Evolutionary conservation across 1,140 invertebrate genomes (phyloP), one percentile per base, ranked within the genome.

Genomic region (Chrysopa pallens): DNA sequence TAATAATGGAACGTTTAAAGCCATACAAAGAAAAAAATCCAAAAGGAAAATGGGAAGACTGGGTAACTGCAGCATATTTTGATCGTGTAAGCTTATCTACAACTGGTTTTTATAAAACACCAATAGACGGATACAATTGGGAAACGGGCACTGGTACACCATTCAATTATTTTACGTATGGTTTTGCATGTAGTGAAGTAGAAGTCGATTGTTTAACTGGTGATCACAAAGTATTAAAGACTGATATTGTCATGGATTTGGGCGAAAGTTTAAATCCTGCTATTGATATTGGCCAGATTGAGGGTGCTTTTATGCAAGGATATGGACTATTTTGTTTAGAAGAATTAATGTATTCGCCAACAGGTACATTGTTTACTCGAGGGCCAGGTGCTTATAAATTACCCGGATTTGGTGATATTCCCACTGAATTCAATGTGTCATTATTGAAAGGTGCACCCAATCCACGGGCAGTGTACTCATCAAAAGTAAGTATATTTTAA

Each of bases 191-290:
- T 51, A 74, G 78, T 1, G 81, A 84, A 61, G 86, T 91, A 8
- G 84, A 90, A 72, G 75, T 90, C 39, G 87, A 92, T 61, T 87
- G 83, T 53, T 64, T 92, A 1, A 90, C 84, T 28, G 87, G 86
- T 36, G 86, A 91, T 55, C 85, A 91, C 58, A 73, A 84, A 62
- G 78, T 94, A 6, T 55, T 90, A 37, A 71, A 78, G 56, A 85
- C 84, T 3, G 86, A 96, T 53, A 95, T 96, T 51, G 87, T 96
- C 0, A 95, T 95, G 91, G 92, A 96, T 64, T 68, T 95, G 40
- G 74, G 84, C 13, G 76, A 86, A 44, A 93, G 87, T 65, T 62
- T 96, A 27, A 96, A 96, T 66, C 91, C 91, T 17, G 89, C 90
- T 1, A 91, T 96, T 50, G 92, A 97, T 52, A 86, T 96, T 54